A percentile compares a stretch with the other conserved stretches of the same genome.
phyloP scores from a whole-genome alignment of 2,888 invertebrate species.

The Pachydiplax longipennis region DNA sequence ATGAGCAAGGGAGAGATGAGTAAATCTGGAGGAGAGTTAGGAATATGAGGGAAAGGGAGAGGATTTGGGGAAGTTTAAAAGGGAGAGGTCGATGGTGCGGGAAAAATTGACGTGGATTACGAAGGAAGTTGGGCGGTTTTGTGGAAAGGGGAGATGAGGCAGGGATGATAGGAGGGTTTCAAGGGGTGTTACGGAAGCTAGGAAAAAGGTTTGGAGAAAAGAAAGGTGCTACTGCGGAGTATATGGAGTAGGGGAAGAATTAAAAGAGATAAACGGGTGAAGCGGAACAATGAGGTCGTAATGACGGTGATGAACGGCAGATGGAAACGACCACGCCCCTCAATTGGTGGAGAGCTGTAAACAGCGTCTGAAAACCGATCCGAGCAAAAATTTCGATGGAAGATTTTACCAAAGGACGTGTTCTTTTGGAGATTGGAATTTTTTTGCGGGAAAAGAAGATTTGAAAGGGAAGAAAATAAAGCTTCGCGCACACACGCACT shows the following conservation, averaged over 20 bases:
- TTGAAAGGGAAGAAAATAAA: not conserved
- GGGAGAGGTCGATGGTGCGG: not conserved
- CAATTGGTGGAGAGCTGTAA: not conserved
- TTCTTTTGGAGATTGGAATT: not conserved
- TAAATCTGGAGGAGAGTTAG: not conserved
- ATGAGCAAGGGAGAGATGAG: not conserved
- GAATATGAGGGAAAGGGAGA: not conserved
- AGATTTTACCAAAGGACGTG: not conserved
- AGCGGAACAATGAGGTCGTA: not conserved
- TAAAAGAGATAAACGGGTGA: not conserved
- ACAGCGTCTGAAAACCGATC: not conserved
- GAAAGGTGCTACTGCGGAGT: not conserved
- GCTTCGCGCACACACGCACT: not conserved
- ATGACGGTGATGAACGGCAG: not conserved
- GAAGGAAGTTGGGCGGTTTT: constrained; percentile 4
- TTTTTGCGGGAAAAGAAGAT: not conserved
- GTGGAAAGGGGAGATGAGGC: not conserved
- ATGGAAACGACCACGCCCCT: not conserved
- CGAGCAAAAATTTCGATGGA: not conserved
- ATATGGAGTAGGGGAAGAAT: no score
- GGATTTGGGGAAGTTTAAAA: not conserved
- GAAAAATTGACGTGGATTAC: constrained; percentile 20
- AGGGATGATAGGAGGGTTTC: not conserved
- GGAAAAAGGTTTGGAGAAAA: not conserved
- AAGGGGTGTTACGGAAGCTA: not conserved